These are phyloP conservation scores for Diuraphis noxia DNA, from an alignment of 1,140 invertebrate genomes.

Conservation along the genomic window DNA sequence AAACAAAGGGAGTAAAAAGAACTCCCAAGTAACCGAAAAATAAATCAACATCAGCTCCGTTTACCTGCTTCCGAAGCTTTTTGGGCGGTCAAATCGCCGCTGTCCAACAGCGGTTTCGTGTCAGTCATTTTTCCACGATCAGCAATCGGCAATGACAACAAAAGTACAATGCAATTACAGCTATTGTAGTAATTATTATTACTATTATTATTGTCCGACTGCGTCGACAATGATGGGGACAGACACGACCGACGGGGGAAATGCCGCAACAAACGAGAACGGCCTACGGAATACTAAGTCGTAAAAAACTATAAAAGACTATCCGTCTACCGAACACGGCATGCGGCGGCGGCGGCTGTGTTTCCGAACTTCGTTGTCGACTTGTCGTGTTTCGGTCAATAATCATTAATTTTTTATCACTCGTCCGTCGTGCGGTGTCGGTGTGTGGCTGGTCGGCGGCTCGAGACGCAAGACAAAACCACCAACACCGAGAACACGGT, in stretches of 20 bases:
- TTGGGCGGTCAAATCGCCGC: background rate
- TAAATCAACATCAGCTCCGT: background rate
- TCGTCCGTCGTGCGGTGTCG: background rate
- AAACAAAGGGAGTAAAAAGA: background rate
- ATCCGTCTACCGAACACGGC: background rate
- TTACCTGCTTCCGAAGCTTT: slow-evolving; percentile 33
- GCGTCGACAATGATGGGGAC: background rate
- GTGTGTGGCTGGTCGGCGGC: background rate
- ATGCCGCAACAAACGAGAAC: background rate
- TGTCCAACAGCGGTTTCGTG: slow-evolving; percentile 30
- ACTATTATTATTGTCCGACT: background rate
- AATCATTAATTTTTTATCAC: background rate
- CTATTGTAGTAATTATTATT: background rate
- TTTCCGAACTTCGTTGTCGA: background rate
- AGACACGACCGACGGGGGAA: background rate
- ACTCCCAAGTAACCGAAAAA: background rate
- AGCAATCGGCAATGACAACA: background rate
- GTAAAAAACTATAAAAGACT: no score
- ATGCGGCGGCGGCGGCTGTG: no score
- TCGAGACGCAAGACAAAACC: background rate
- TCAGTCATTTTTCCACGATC: background rate
- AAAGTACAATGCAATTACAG: background rate
- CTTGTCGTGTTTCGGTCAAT: background rate
- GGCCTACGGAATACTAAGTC: background rate
- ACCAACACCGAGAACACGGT: no score